A percentile compares a stretch with the other conserved stretches of the same genome.
These are phyloP conservation scores for Diacarnus erythraeanus DNA, from an alignment of 37 sponge, comb jelly and placozoan genomes.

Conservation along the genomic window DNA sequence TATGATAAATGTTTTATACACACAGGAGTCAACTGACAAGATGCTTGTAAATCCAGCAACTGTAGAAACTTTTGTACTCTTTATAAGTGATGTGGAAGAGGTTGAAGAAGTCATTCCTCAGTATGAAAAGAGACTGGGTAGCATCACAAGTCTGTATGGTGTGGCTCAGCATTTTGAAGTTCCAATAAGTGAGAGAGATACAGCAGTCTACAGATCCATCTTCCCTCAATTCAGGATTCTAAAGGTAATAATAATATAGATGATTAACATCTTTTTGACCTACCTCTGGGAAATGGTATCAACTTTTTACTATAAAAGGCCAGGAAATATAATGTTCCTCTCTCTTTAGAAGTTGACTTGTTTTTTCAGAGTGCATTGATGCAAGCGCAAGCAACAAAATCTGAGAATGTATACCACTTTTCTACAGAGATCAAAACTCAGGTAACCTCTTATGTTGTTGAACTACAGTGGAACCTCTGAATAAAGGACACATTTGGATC, in stretches of 20 bases:
- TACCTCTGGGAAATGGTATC: too few relatives aligned
- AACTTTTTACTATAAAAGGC: too few relatives aligned
- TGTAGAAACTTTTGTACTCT: slow-evolving; percentile 42
- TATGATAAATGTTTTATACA: neutral
- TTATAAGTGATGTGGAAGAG: slow-evolving; percentile 44
- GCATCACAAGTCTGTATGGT: slow-evolving; percentile 52
- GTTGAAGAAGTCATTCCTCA: slow-evolving; percentile 25
- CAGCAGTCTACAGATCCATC: slow-evolving; percentile 52
- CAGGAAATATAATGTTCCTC: too few relatives aligned
- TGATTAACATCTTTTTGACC: too few relatives aligned
- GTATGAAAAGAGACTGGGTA: slow-evolving; percentile 34
- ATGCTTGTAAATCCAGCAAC: slow-evolving; percentile 24
- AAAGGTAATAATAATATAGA: slow-evolving; percentile 48
- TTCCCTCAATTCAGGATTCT: slow-evolving; percentile 57
- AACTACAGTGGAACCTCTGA: too few relatives aligned
- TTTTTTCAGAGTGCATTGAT: slow-evolving; percentile 22
- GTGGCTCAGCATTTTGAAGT: slow-evolving; percentile 68
- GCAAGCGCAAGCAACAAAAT: slow-evolving; percentile 41
- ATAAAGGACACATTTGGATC: too few relatives aligned
- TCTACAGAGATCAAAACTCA: slow-evolving; percentile 16
- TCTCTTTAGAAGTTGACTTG: too few relatives aligned
- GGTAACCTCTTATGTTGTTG: neutral
- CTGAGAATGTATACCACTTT: slow-evolving; percentile 17
- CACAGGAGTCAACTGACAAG: slow-evolving; percentile 33
- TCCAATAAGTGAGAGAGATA: slow-evolving; percentile 36